Evolutionary conservation across 2,888 invertebrate species (phyloP), one percentile per base, ranked within the genome.

Genomic region (Octonoba sinensis): DNA sequence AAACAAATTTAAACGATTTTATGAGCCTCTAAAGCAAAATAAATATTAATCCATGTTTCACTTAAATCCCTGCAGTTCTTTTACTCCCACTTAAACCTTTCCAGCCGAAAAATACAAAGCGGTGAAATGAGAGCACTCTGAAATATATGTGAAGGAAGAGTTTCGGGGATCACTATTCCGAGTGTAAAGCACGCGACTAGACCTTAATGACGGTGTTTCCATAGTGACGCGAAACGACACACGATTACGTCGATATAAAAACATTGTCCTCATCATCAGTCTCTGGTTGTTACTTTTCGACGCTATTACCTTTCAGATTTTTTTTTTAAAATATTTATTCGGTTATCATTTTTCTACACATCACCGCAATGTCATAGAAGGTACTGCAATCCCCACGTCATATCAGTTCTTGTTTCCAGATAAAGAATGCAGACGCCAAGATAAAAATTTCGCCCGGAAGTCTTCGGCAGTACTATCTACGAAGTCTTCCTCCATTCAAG

Each of bases 161-260:
- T 22, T 16, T 51, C 27, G 16, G 22, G 27, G 66, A 27, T 24
- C 36, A 51, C 49, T 66, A 49, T 66, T 66, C 51, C 3, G 24
- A 66, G 22, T 24, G 66, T 16, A 66, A 66, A 54, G 71, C 71
- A 71, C 71, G 71, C 59, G 27, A 71, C n/a, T n/a, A 13, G 27
- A 51, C 16, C 71, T 71, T 71, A 71, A 71, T 71, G 71, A 60
- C 60, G 60, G 18, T 46, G 57, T 71, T 24, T 18, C 60, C 71
- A 71, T 71, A 49, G 71, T 49, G 44, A 71, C 71, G 6, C 15
- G 60, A 18, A 71, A 46, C 20, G 71, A 71, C 60, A 71, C 47
- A 71, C 71, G 59, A 60, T 71, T 71, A 71, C 71, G 60, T 71
- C 60, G 71, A 71, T 71, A 71, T 57, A 60, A 71, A 71, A 71